phyloP scores from a whole-genome alignment of 2,113 vertebrate genomes.

The Clarias batrachus region DNA sequence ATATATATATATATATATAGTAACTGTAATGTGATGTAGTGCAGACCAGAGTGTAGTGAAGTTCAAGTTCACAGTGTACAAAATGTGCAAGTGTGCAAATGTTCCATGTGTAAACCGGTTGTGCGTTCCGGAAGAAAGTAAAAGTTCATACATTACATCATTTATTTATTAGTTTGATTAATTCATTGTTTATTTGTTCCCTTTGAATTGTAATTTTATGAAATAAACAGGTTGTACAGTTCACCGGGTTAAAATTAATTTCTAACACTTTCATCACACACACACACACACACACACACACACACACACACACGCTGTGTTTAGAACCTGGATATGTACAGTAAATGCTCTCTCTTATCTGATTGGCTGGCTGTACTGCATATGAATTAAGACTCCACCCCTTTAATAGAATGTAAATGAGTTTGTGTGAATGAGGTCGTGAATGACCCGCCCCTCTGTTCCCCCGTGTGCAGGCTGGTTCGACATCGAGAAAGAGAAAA shows the following conservation, averaged over 20 bases:
- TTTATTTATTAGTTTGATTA: background rate
- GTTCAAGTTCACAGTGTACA: too few relatives aligned
- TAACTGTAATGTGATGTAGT: too few relatives aligned
- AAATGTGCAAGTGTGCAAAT: too few relatives aligned
- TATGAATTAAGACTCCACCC: background rate
- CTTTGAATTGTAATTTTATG: background rate
- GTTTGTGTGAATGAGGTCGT: too few relatives aligned
- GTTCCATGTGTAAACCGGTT: too few relatives aligned
- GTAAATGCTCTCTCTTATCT: background rate
- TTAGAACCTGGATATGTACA: background rate
- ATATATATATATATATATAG: too few relatives aligned
- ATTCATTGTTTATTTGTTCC: background rate
- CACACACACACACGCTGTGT: background rate
- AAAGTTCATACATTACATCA: too few relatives aligned
- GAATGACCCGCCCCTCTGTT: background rate
- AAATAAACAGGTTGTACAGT: background rate
- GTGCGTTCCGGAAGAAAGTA: too few relatives aligned
- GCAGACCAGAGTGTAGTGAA: too few relatives aligned
- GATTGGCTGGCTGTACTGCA: background rate
- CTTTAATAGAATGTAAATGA: background rate
- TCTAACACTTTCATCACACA: too few relatives aligned
- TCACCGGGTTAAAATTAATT: background rate
- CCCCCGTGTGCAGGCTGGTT: conserved; percentile 84
- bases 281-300: background rate
- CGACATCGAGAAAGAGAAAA: conserved; percentile 88